Evolutionary conservation across 2,888 invertebrate genomes (phyloP), one percentile per base, ranked within the genome.

Genomic region (Hydraecia micacea): DNA sequence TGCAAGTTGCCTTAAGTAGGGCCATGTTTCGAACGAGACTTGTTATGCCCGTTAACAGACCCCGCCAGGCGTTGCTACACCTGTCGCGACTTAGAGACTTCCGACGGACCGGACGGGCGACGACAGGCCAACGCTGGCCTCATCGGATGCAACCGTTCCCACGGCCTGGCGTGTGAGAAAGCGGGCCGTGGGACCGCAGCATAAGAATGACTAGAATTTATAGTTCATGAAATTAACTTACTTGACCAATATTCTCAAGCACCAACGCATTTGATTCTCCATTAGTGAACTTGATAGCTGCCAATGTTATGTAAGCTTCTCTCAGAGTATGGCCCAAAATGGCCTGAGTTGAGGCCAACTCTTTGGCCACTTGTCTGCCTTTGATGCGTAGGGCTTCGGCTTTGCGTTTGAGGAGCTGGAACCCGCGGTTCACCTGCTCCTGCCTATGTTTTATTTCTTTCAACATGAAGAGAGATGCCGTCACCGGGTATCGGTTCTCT

Each of bases 211-310:
- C 5, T 36, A 52, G 9, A 36, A 52, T 9, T 3, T 36, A 60
- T n/a, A 62, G 25, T 58, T 58, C 6, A 39, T 55, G 7, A 69
- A 32, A 42, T 25, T n/a, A 39, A 75, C 80, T 79, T 89, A 96
- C 97, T 93, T 96, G 94, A 3, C 95, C 96, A 84, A 97, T 94
- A 90, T 95, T 96, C 83, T 97, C 97, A 39, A 96, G 91, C 11
- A 97, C 95, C 87, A 97, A 90, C 7, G 97, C 96, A 90, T 96
- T 96, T 7, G 96, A 96, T 66, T 97, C 96, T 7, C 97, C 97
- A 84, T 96, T 97, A 8, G 95, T 94, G 73, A 97, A 97, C 83
- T 96, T 97, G 4, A 97, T 93, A 32, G 96, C 96, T 1, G 97
- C 97, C 7, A 97, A 86, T 0, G 95, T 94, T 70, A 97, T 96